Percentiles rank a stretch among this genome's conserved stretches.
Evolutionary conservation across 2,113 vertebrate species (phyloP).

Genomic region (human (Homo sapiens)): GRCh38 chr1:58331001-58331500

Average conservation of each 20-base stretch:
- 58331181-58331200: not conserved
- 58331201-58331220: not conserved
- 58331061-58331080: not conserved
- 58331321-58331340: not conserved
- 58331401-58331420: not conserved
- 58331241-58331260: not conserved
- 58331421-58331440: not conserved
- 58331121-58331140: not conserved
- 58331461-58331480: not conserved
- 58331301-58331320: not conserved
- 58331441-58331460: not conserved
- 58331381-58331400: not conserved
- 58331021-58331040: not conserved
- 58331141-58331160: not conserved
- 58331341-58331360: not conserved
- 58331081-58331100: not conserved
- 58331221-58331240: not conserved
- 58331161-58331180: not conserved
- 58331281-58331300: not conserved
- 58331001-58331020: not conserved
- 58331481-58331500: not conserved
- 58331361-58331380: not conserved
- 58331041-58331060: not conserved
- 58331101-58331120: not conserved
- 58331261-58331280: not conserved